Percentiles rank a stretch among this genome's conserved stretches.
Conservation (phyloP, 2,797 vertebrate species). For the Ctenochaetus hawaiiensis region DNA sequence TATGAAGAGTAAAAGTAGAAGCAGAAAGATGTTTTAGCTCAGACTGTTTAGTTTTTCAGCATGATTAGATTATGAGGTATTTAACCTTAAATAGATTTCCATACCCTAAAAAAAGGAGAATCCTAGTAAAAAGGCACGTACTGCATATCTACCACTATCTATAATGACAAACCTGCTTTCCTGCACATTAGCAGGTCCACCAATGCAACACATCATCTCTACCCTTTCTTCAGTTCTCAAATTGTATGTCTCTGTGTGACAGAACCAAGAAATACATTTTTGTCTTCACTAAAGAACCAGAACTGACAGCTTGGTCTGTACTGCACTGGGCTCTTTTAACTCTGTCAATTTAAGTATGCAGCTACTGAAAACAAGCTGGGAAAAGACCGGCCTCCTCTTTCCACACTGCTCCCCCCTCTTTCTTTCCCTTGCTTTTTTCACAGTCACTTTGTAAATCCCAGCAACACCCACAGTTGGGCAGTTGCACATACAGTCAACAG, state of each 20-base stretch:
- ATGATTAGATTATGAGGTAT: constrained; percentile 75
- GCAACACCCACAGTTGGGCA: constrained; percentile 57
- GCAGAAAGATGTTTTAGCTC: constrained; percentile 58
- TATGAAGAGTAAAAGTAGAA: not conserved
- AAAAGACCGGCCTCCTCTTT: constrained; percentile 40
- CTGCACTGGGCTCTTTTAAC: constrained; percentile 37
- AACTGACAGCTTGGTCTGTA: constrained; percentile 34
- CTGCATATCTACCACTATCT: constrained; percentile 24
- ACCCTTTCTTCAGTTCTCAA: not conserved
- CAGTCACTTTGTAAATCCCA: constrained; percentile 53
- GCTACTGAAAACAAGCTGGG: constrained; percentile 10
- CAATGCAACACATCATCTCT: constrained; percentile 21
- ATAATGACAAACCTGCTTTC: constrained; percentile 28
- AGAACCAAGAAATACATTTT: constrained; percentile 36
- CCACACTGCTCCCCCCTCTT: constrained; percentile 29
- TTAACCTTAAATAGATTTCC: constrained; percentile 72
- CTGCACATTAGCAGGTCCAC: too few relatives aligned
- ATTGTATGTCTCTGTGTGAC: constrained; percentile 21
- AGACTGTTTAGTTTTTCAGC: constrained; percentile 74
- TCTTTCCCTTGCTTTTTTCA: constrained; percentile 32
- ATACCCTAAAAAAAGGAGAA: constrained; percentile 16
- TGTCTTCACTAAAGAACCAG: constrained; percentile 42
- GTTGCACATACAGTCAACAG: constrained; percentile 60
- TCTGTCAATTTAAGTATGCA: constrained; percentile 44
- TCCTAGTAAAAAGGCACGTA: not conserved